Evolutionary conservation across 2,888 invertebrate genomes (phyloP).

Genomic region (Neuroscelio doddi): DNA sequence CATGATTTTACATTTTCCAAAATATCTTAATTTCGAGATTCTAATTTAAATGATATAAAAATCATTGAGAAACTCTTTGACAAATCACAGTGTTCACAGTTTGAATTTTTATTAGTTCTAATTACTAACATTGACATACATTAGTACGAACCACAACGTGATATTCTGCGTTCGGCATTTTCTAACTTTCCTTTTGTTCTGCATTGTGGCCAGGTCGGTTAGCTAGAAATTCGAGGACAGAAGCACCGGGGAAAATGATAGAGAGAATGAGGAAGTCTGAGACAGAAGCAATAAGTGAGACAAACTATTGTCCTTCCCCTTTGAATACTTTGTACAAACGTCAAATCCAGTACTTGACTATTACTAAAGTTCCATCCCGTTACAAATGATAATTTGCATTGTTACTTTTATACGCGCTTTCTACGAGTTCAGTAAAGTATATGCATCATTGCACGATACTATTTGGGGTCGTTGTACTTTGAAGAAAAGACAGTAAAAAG

Average conservation of each 20-base stretch:
- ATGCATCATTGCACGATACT: too few relatives aligned
- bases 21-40: too few relatives aligned
- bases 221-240: constrained; percentile 22
- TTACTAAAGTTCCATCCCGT: constrained; percentile 5
- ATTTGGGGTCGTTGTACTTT: too few relatives aligned
- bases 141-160: constrained; percentile 33
- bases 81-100: constrained; percentile 11
- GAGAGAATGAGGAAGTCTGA: constrained; percentile 10
- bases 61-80: too few relatives aligned
- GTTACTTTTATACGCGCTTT: too few relatives aligned
- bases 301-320: constrained; percentile 4
- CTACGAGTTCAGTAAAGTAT: too few relatives aligned
- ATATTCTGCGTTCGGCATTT: constrained; percentile 49
- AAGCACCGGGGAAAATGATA: constrained; percentile 2
- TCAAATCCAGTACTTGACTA: constrained; percentile 12
- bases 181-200: constrained; percentile 53
- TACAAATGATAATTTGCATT: too few relatives aligned
- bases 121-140: constrained; percentile 28
- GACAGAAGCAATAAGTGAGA: constrained; percentile 6
- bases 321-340: background rate
- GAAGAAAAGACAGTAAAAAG: too few relatives aligned
- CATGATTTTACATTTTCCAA: too few relatives aligned
- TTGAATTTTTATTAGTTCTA: constrained; percentile 17
- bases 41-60: too few relatives aligned
- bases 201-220: too few relatives aligned